Percentiles rank a stretch among this genome's conserved stretches.
phyloP scores from a whole-genome alignment of 2,888 invertebrate species.

The Agrotis clavis region DNA sequence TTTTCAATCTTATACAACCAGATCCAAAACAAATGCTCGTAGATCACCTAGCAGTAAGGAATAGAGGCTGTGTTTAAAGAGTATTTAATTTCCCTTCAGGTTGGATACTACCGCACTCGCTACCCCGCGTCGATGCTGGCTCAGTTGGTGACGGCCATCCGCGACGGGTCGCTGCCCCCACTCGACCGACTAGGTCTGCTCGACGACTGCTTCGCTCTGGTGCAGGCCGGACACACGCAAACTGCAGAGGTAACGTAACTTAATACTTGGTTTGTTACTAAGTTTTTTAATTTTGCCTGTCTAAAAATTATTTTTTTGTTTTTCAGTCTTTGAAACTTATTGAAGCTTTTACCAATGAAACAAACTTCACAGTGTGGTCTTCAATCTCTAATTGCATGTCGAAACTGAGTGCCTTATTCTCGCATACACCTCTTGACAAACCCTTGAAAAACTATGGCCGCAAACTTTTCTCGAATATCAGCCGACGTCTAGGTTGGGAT shows the following conservation, averaged over 20 bases:
- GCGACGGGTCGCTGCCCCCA: slow-evolving; percentile 95
- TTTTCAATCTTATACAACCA: too few relatives aligned
- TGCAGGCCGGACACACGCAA: slow-evolving; percentile 95
- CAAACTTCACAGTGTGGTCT: slow-evolving; percentile 98
- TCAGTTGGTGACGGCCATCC: slow-evolving; percentile 95
- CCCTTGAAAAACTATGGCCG: slow-evolving; percentile 94
- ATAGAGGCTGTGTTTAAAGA: background rate
- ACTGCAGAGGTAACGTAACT: slow-evolving; percentile 93
- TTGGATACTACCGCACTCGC: slow-evolving; percentile 97
- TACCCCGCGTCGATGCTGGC: slow-evolving; percentile 95
- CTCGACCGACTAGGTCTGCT: slow-evolving; percentile 97
- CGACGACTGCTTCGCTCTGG: slow-evolving; percentile 98
- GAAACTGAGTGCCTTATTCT: slow-evolving; percentile 94
- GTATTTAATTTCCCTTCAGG: slow-evolving; percentile 72
- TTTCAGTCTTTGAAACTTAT: slow-evolving; percentile 94
- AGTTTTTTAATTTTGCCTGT: background rate
- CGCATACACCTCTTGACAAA: slow-evolving; percentile 94
- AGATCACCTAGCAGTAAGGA: background rate
- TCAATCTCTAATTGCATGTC: slow-evolving; percentile 95
- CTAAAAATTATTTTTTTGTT: slow-evolving; percentile 20
- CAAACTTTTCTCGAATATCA: slow-evolving; percentile 94
- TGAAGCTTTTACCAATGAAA: slow-evolving; percentile 96
- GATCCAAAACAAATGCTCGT: too few relatives aligned
- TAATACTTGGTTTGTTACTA: background rate
- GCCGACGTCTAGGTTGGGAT: slow-evolving; percentile 96